These are phyloP conservation scores for Dendrophyllia cribrosa DNA, from an alignment of 64 coral and sea anemone species.

Conservation along the genomic window DNA sequence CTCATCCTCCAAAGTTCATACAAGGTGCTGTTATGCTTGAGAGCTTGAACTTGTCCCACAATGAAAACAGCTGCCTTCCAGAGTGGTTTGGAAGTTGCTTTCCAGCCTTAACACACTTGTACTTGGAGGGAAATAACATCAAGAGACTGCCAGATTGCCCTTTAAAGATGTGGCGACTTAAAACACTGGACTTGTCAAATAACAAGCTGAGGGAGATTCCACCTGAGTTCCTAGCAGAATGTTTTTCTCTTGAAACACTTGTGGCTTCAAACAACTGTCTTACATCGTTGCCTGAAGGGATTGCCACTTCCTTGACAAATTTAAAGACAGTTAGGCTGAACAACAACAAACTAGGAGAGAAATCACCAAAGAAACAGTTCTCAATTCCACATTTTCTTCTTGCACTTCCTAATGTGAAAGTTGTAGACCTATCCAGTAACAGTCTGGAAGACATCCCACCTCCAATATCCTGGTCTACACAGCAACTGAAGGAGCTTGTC, in stretches of 20 bases:
- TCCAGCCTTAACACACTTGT: conserved; percentile 70
- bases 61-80: conserved; percentile 62
- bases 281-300: conserved; percentile 58
- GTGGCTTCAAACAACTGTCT: conserved; percentile 76
- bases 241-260: conserved; percentile 62
- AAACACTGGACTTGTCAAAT: conserved; percentile 79
- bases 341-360: conserved; percentile 78
- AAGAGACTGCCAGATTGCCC: conserved; percentile 41
- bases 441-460: conserved; percentile 70
- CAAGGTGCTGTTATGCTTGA: conserved; percentile 53
- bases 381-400: conserved; percentile 83
- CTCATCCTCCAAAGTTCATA: neutral
- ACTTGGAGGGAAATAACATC: conserved; percentile 74
- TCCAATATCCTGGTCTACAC: conserved; percentile 76
- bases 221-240: conserved; percentile 59
- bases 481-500: conserved; percentile 89
- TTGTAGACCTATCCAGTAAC: conserved; percentile 86
- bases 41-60: conserved; percentile 72
- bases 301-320: conserved; percentile 47
- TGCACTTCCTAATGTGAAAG: conserved; percentile 73
- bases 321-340: conserved; percentile 76
- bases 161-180: conserved; percentile 65
- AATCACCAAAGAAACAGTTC: conserved; percentile 61
- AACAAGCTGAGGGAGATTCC: conserved; percentile 78
- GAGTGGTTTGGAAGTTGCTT: conserved; percentile 74